Evolutionary conservation across 2,888 invertebrate species (phyloP).

Genomic region (Erannis defoliaria): DNA sequence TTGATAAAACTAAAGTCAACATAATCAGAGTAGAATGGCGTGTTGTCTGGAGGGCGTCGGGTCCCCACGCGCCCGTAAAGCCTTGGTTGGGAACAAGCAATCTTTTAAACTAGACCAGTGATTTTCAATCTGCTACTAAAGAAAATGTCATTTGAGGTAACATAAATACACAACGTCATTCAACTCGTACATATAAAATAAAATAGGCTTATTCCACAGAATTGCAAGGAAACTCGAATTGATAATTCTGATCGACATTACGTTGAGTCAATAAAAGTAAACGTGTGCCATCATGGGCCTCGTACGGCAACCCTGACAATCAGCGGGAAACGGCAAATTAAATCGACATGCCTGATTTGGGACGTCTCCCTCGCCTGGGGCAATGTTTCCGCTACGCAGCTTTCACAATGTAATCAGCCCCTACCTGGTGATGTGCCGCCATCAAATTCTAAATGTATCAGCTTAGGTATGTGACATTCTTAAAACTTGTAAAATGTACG

Average conservation of each 20-base stretch:
- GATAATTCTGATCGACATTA: constrained; percentile 7
- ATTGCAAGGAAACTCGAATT: background rate
- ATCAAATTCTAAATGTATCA: background rate
- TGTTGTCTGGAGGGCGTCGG: constrained; percentile 28
- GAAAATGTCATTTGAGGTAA: no score
- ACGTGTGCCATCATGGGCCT: constrained; percentile 3
- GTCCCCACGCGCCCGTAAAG: constrained; percentile 28
- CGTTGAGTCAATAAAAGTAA: constrained; percentile 14
- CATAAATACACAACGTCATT: no score
- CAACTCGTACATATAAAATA: background rate
- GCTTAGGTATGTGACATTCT: background rate
- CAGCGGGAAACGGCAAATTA: constrained; percentile 20
- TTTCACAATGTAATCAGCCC: constrained; percentile 11
- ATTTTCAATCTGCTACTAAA: background rate
- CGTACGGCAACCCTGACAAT: constrained; percentile 12
- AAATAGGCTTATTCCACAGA: background rate
- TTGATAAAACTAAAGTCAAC: constrained; percentile 42
- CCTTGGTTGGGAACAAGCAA: constrained; percentile 1
- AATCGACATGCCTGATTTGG: constrained; percentile 13
- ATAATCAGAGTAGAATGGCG: constrained; percentile 38
- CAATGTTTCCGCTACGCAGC: constrained; percentile 15
- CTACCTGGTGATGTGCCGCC: background rate
- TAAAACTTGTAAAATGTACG: background rate
- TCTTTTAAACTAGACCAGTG: constrained; percentile 10
- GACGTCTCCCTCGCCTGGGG: background rate